phyloP scores from a whole-genome alignment of 2,888 invertebrate genomes.

The Gerosis bhagava region DNA sequence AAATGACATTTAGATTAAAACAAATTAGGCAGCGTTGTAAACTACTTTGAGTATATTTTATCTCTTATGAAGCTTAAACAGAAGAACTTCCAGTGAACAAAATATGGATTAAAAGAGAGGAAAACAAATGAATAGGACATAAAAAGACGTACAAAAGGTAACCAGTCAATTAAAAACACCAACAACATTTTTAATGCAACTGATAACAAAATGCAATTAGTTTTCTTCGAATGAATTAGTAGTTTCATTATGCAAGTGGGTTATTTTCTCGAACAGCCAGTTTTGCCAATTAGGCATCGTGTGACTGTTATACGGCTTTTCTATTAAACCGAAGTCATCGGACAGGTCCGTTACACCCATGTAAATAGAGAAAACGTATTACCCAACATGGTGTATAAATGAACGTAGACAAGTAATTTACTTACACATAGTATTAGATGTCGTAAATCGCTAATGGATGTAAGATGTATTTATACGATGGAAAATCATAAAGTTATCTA shows the following conservation, averaged over 20 bases:
- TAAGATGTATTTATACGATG: neutral
- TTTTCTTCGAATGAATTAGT: conserved; percentile 28
- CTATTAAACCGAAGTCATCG: conserved; percentile 10
- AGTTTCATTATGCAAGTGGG: conserved; percentile 18
- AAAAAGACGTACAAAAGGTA: too few species aligned
- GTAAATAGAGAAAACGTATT: conserved; percentile 16
- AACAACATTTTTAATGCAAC: conserved; percentile 5
- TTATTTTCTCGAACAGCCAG: conserved; percentile 18
- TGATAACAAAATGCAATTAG: conserved; percentile 28
- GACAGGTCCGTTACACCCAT: conserved; percentile 17
- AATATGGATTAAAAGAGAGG: too few species aligned
- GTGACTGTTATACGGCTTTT: conserved; percentile 23
- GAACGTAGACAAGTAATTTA: conserved; percentile 7
- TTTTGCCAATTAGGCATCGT: conserved; percentile 20
- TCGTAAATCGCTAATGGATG: conserved; percentile 7
- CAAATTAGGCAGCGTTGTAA: too few species aligned
- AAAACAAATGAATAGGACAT: too few species aligned
- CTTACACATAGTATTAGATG: conserved; percentile 3
- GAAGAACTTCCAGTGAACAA: too few species aligned
- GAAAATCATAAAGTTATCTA: too few species aligned
- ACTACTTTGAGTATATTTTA: too few species aligned
- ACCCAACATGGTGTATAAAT: conserved; percentile 4
- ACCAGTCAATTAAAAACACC: conserved; percentile 13
- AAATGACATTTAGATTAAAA: too few species aligned
- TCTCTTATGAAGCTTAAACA: too few species aligned